A percentile compares a stretch with the other conserved stretches of the same genome.
Evolutionary conservation across 2,113 vertebrate species (phyloP).

Genomic region (Furnarius figulus): DNA sequence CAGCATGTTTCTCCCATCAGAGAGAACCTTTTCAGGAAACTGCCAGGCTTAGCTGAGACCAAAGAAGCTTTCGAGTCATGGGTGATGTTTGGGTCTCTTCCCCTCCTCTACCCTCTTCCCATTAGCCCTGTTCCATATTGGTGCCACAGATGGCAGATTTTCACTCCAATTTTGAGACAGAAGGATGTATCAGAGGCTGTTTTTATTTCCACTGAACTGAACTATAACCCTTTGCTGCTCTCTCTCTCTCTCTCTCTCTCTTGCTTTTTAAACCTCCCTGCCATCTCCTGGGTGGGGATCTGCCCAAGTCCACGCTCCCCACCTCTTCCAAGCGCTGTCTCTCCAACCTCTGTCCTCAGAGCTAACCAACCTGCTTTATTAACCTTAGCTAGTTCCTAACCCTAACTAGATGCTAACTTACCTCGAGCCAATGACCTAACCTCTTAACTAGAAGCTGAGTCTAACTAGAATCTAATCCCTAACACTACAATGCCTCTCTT

Average conservation of each 20-base stretch:
- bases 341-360: constrained; percentile 40
- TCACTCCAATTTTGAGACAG: constrained; percentile 57
- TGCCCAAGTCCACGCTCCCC: constrained; percentile 5
- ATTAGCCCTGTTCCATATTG: background rate
- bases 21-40: background rate
- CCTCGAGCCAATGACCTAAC: constrained; percentile 70
- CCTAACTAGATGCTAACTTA: constrained; percentile 77
- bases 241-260: background rate
- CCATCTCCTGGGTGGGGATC: background rate
- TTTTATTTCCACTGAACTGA: constrained; percentile 47
- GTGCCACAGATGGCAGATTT: constrained; percentile 74
- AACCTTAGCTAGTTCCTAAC: constrained; percentile 71
- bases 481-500: constrained; percentile 39
- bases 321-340: constrained; percentile 9
- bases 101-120: background rate
- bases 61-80: background rate
- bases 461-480: constrained; percentile 76
- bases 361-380: constrained; percentile 80
- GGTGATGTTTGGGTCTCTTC: background rate
- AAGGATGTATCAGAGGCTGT: constrained; percentile 62
- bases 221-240: constrained; percentile 51
- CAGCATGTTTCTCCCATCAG: background rate
- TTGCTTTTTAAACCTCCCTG: constrained; percentile 44
- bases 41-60: background rate
- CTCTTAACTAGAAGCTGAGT: constrained; percentile 61